Conservation (phyloP, 1,140 invertebrate species). For the Belonocnema kinseyi region DNA sequence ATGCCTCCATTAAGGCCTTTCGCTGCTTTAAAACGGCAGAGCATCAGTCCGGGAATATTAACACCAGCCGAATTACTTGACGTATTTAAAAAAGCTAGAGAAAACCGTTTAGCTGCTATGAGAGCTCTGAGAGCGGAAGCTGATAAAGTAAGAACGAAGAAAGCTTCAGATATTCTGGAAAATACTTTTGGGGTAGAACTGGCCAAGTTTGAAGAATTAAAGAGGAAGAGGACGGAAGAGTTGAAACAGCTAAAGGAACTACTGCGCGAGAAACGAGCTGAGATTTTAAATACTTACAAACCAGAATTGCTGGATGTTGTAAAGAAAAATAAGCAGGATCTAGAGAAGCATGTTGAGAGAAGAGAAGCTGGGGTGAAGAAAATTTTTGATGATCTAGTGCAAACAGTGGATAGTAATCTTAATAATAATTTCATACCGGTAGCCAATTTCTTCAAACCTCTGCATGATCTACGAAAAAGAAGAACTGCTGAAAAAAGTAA, state of each 20-base stretch:
- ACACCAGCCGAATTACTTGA: no score
- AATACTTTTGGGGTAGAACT: constrained; percentile 31
- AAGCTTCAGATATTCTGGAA: constrained; percentile 38
- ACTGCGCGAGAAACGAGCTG: constrained; percentile 45
- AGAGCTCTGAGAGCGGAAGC: constrained; percentile 4
- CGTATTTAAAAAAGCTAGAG: neutral
- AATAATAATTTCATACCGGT: neutral
- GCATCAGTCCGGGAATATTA: no score
- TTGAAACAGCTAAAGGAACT: constrained; percentile 45
- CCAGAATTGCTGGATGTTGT: constrained; percentile 33
- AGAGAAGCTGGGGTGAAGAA: neutral
- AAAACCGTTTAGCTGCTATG: neutral
- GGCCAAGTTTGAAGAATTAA: constrained; percentile 36
- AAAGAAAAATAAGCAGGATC: neutral
- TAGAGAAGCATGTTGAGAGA: neutral
- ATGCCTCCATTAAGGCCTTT: no score
- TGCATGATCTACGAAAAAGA: neutral
- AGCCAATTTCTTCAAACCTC: neutral
- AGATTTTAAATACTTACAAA: constrained; percentile 47
- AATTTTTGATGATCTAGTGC: neutral
- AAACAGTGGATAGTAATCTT: neutral
- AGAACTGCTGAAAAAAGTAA: neutral
- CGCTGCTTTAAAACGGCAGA: no score
- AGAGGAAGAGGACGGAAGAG: constrained; percentile 43
- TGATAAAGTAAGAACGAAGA: constrained; percentile 39